Base-by-base conservation (phyloP, 1,140 invertebrate species). In the Musca vetustissima region DNA sequence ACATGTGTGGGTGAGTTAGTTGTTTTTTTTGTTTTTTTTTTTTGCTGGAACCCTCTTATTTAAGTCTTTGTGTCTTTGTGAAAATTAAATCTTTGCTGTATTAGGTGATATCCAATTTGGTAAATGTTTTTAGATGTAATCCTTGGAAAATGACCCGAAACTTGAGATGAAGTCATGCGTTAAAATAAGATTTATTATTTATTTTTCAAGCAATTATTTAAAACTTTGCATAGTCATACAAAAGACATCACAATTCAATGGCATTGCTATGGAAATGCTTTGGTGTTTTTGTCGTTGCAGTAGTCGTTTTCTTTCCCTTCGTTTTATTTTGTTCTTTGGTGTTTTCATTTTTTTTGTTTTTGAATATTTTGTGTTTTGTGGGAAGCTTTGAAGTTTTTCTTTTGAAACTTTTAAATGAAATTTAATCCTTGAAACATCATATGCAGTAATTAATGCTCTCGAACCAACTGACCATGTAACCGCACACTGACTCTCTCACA, bases 61-160 rank as follows among this genome's bases (percentile, higher is more conserved):
- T 43, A 13, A 11, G 36, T 43, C 36, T 43, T 43, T 43, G 36
- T 43, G 36, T 11, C 36, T 43, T 43, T 43, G 36, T 43, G 36
- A 13, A 53, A 53, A 53, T 53, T 14, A 57, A 57, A 57, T 57
- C 24, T 28, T 57, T 57, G 22, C 24, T 28, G 53, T 25, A 57
- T 57, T 32, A 57, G 53, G 22, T 57, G 53, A 57, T 57, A 57
- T 57, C 53, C 53, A 57, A 57, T 57, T 57, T 57, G 25, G 22
- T 57, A 57, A 57, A 57, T 57, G 53, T 57, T 57, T 57, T 57
- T 24, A 28, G n/a, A 57, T 57, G 53, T 57, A 57, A 57, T 57
- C 22, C 53, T 25, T 32, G 15, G 14, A 57, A 57, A 57, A 57
- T 57, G 53, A 57, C 53, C 53, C 53, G 25, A 57, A 22, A 57